Base-by-base conservation (phyloP, 1,140 invertebrate species). In the Varroa destructor region DNA sequence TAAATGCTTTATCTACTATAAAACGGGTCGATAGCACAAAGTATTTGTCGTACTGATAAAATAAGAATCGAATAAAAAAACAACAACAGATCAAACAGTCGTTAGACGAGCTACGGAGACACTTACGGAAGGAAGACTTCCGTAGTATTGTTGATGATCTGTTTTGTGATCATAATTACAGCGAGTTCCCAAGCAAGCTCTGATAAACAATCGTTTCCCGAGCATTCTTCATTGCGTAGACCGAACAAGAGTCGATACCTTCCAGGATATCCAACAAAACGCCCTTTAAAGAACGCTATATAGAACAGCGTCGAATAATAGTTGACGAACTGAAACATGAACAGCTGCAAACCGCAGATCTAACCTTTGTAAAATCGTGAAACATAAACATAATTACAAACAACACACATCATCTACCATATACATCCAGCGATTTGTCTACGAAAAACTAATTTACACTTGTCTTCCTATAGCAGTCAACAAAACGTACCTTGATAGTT, bases 231-330 rank as follows among this genome's bases (percentile, higher is more conserved):
- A 77, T 86, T 86, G 71, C 87, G 77, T 43, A 86, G 83, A 56
- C 85, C 84, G 72, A 89, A 83, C 70, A 90, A 84, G 64, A 82
- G 83, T 74, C 85, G 85, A 76, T 89, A 90, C 74, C 89, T 84
- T 3, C 86, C 84, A 37, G 88, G 87, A 79, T 87, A 88, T 5
- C 88, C 88, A 54, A 86, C 84, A 80, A 89, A 89, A 76, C 77
- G 81, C 57, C 88, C 88, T 79, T 90, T 90, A 74, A 90, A 84
- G 77, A 91, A 91, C 1, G 88, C 89, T 67, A 91, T 88, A 78
- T 91, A 91, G 78, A 91, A 88, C 72, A 90, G 86, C 56, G 88
- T 89, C 1, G 88, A 88, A 78, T 90, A 91, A 77, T 87, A 90
- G 79, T 91, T 91, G 75, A 91, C 86, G 79, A 91, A 91, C 79